A percentile compares a stretch with the other conserved stretches of the same genome.
Evolutionary conservation across 2,113 vertebrate species (phyloP).

Genomic region (Raja brachyura): DNA sequence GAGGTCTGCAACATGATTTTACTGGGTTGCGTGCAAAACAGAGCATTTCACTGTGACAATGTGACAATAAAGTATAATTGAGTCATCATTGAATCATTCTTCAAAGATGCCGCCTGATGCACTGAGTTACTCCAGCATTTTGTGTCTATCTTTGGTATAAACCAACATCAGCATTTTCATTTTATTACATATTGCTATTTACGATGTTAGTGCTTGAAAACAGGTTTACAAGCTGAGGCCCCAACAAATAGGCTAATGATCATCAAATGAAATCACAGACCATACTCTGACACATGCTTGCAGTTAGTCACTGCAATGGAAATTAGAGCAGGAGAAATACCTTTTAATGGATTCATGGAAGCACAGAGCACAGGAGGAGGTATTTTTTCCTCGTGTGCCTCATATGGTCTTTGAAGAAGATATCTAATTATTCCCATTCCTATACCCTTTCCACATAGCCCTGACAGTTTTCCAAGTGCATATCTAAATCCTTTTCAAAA

Average conservation of each 20-base stretch:
- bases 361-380: not conserved
- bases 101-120: too few relatives aligned
- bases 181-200: too few relatives aligned
- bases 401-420: not conserved
- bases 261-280: not conserved
- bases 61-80: too few relatives aligned
- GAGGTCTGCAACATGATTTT: too few relatives aligned
- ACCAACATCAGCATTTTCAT: too few relatives aligned
- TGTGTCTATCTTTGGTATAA: too few relatives aligned
- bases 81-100: too few relatives aligned
- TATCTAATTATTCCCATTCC: not conserved
- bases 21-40: too few relatives aligned
- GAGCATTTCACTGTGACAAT: too few relatives aligned
- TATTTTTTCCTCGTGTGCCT: not conserved
- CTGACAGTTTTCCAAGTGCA: not conserved
- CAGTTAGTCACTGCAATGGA: not conserved
- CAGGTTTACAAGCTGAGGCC: conserved; percentile 4
- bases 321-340: not conserved
- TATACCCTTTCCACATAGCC: not conserved
- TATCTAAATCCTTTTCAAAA: not conserved
- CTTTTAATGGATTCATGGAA: not conserved
- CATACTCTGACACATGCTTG: not conserved
- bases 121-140: too few relatives aligned
- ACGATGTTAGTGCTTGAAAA: not conserved
- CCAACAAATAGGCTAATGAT: not conserved